Base-by-base conservation (phyloP, 2,888 invertebrate genomes). In the Schizaphis graminum region DNA sequence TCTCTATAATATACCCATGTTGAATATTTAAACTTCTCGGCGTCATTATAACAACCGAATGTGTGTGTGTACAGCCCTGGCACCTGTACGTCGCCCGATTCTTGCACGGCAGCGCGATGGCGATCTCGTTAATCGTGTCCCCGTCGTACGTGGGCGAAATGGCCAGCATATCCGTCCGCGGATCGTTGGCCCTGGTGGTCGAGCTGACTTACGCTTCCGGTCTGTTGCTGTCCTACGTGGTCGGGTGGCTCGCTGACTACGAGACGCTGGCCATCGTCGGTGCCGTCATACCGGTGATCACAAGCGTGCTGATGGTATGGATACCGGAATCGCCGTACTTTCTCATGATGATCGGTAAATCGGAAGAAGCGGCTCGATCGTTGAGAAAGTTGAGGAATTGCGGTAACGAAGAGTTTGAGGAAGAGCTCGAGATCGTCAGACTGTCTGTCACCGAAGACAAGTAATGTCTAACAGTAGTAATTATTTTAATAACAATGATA, bases 301-400 rank as follows among this genome's bases (percentile, higher is more conserved):
- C 96, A 94, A 96, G 96, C 77, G 67, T 96, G 0, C 95, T 96
- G 0, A 97, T 97, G 95, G 94, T 96, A 26, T 97, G 97, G 96
- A 96, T 97, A 96, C 97, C 97, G 0, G 97, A 97, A 95, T 97
- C 97, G 0, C 97, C 97, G 0, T 97, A 97, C 95, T 97, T 96
- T 95, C 96, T 97, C 85, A 95, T 97, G 67, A 97, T 96, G 95
- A 96, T 96, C 92, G 96, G 96, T 0, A 96, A 96, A 67, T 95
- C 96, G 11, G 96, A 96, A 2, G 96, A 96, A 0, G 95, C 95
- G 5, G 94, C 92, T 26, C 95, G 92, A 61, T 94, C 95, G 1
- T 87, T 95, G 44, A 90, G 89, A 35, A 94, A 92, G 56, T 67
- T 95, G 77, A 93, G 94, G 89, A 94, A 86, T 94, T 94, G 87